Percentiles rank a stretch among this genome's conserved stretches.
Evolutionary conservation across 2,797 vertebrate genomes (phyloP).

Genomic region (Aselliscus stoliczkanus): DNA sequence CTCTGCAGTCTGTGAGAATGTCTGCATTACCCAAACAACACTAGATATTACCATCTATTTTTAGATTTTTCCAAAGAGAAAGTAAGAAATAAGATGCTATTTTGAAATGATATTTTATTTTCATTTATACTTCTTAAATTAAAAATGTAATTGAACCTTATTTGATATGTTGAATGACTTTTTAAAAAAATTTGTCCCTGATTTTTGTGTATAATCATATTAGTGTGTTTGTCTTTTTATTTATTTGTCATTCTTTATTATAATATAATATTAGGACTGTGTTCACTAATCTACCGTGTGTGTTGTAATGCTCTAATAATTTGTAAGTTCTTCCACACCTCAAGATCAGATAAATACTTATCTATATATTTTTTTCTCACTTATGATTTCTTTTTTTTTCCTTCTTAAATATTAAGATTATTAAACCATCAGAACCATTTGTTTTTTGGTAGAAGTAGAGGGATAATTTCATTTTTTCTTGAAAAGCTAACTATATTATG

Average conservation of each 20-base stretch:
- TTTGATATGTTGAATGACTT: not conserved
- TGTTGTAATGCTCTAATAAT: not conserved
- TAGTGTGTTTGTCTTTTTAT: not conserved
- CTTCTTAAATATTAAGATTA: not conserved
- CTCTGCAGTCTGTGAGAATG: not conserved
- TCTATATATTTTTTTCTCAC: not conserved
- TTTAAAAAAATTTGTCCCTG: not conserved
- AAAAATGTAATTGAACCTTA: not conserved
- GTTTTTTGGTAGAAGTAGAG: not conserved
- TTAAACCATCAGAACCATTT: not conserved
- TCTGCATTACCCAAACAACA: not conserved
- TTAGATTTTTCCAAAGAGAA: conserved; percentile 23
- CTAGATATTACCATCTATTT: not conserved
- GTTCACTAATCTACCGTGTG: not conserved
- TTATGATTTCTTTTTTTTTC: not conserved
- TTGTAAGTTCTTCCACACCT: not conserved
- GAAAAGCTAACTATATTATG: not conserved
- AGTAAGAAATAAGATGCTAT: not conserved
- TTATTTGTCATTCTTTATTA: not conserved
- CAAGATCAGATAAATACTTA: not conserved
- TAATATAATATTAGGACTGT: not conserved
- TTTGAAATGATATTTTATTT: not conserved
- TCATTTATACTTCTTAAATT: not conserved
- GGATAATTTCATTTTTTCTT: not conserved
- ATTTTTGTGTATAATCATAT: not conserved